phyloP scores from a whole-genome alignment of 2,888 invertebrate genomes.

The Cheiracanthium punctorium region DNA sequence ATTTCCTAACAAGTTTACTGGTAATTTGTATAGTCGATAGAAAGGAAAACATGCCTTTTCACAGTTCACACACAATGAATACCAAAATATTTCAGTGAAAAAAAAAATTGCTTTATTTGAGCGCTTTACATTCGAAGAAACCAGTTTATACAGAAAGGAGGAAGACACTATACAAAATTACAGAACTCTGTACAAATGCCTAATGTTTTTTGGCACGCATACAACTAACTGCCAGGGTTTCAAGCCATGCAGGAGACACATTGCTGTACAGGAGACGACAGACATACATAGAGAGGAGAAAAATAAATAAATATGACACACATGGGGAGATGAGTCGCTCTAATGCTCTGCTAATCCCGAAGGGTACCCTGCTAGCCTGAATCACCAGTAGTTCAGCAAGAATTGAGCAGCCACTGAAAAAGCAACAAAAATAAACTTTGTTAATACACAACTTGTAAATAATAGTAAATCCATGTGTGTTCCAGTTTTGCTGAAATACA shows the following conservation, averaged over 20 bases:
- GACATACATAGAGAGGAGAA: neutral
- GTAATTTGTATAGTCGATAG: too few relatives aligned
- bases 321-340: neutral
- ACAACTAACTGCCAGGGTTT: neutral
- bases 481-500: too few relatives aligned
- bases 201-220: neutral
- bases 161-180: neutral
- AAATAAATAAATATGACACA: slow-evolving; percentile 6
- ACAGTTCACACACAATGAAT: too few relatives aligned
- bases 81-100: too few relatives aligned
- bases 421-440: neutral
- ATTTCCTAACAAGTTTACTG: too few relatives aligned
- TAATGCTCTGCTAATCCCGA: slow-evolving; percentile 63
- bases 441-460: neutral
- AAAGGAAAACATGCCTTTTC: too few relatives aligned
- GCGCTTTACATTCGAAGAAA: neutral
- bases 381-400: slow-evolving; percentile 41
- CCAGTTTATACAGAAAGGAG: neutral
- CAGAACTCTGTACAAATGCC: neutral
- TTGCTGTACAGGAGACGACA: neutral
- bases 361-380: slow-evolving; percentile 33
- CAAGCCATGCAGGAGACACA: slow-evolving; percentile 4
- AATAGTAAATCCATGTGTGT: too few relatives aligned
- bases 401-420: slow-evolving; percentile 47
- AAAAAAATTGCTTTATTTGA: slow-evolving; percentile 12